Evolutionary conservation across 1,140 invertebrate species (phyloP).

Genomic region (Euura lappo): DNA sequence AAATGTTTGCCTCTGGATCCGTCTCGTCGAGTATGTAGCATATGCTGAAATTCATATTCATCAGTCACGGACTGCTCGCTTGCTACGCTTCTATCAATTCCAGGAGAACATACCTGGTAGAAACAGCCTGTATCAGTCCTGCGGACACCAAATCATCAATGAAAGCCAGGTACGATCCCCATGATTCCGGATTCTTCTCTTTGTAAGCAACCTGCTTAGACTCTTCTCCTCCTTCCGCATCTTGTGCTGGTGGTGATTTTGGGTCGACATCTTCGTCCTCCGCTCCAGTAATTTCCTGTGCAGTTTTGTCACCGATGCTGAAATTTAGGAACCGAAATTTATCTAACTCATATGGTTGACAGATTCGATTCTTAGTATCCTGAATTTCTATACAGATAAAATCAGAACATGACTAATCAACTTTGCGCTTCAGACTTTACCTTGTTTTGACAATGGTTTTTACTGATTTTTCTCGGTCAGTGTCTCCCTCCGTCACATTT

Average conservation of each 20-base stretch:
- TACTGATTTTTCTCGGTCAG: slow-evolving; percentile 10
- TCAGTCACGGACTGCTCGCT: neutral
- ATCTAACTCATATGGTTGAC: too few relatives aligned
- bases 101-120: slow-evolving; percentile 44
- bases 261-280: slow-evolving; percentile 20
- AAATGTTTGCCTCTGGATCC: slow-evolving; percentile 43
- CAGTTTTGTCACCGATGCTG: neutral
- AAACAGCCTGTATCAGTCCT: slow-evolving; percentile 64
- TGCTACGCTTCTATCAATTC: neutral
- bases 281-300: slow-evolving; percentile 4
- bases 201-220: slow-evolving; percentile 28
- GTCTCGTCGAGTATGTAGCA: slow-evolving; percentile 59
- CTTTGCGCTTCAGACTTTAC: slow-evolving; percentile 20
- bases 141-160: slow-evolving; percentile 68
- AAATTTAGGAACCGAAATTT: too few relatives aligned
- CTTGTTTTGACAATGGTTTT: slow-evolving; percentile 24
- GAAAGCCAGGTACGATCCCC: slow-evolving; percentile 69
- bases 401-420: neutral
- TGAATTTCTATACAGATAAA: slow-evolving; percentile 2
- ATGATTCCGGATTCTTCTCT: slow-evolving; percentile 36
- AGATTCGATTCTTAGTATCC: neutral
- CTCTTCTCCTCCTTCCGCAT: slow-evolving; percentile 34
- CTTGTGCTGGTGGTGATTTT: slow-evolving; percentile 30
- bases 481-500: slow-evolving; percentile 22
- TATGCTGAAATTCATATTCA: slow-evolving; percentile 42